These are phyloP conservation scores for Pinna nobilis DNA, from an alignment of 1,140 invertebrate species.

Conservation along the genomic window DNA sequence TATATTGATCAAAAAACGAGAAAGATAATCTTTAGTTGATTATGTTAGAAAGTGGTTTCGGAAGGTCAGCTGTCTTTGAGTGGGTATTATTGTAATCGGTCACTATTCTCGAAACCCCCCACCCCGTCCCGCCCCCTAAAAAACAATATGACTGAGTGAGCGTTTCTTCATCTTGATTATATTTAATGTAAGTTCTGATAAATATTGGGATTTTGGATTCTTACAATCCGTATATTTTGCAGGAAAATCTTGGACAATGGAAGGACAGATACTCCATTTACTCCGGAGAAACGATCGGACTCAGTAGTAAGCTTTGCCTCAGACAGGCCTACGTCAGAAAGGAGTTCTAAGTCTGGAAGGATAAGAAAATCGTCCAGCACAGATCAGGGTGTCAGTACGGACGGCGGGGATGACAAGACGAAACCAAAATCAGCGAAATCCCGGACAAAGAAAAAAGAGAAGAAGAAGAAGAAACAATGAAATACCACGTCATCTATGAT, in stretches of 20 bases:
- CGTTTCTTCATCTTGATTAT: too few species aligned
- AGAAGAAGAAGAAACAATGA: constrained; percentile 28
- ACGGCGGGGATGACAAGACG: background rate
- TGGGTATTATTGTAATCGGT: too few species aligned
- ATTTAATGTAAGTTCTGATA: too few species aligned
- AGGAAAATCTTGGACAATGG: constrained; percentile 22
- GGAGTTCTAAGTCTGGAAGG: background rate
- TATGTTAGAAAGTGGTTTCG: too few species aligned
- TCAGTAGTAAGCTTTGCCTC: constrained; percentile 11
- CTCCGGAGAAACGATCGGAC: background rate
- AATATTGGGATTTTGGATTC: too few species aligned
- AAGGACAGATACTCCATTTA: background rate
- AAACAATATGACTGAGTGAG: too few species aligned
- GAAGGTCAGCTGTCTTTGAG: too few species aligned
- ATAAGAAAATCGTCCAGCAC: constrained; percentile 1
- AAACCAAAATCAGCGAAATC: constrained; percentile 28
- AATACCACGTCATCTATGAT: too few species aligned
- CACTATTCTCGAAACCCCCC: too few species aligned
- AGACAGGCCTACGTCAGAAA: constrained; percentile 11
- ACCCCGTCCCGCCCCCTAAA: too few species aligned
- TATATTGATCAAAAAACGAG: too few species aligned
- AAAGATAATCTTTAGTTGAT: too few species aligned
- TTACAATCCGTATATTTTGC: background rate
- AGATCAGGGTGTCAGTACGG: background rate
- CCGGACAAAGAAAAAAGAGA: constrained; percentile 22